These are phyloP conservation scores for Tapirus indicus DNA, from an alignment of 2,797 vertebrate genomes.

Conservation along the genomic window DNA sequence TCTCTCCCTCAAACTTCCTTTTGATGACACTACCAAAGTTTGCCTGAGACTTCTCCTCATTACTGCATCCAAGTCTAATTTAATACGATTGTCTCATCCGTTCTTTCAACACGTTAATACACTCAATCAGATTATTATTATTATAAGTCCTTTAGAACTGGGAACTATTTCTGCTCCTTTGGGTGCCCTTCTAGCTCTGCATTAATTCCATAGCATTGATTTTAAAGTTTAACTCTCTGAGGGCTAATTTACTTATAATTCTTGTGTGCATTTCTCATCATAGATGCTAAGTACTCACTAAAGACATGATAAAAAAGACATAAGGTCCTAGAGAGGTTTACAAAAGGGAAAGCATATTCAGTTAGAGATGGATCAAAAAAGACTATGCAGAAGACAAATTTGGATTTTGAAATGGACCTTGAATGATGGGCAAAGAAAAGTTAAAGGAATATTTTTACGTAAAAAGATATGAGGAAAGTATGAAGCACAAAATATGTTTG, in stretches of 20 bases:
- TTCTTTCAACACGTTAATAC: not conserved
- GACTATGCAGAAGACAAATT: not conserved
- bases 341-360: not conserved
- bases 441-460: not conserved
- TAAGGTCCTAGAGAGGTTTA: not conserved
- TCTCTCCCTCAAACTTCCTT: not conserved
- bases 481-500: not conserved
- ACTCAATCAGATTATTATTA: not conserved
- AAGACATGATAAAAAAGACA: not conserved
- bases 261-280: not conserved
- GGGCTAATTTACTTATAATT: not conserved
- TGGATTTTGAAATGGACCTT: not conserved
- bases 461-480: not conserved
- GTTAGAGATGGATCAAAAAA: not conserved
- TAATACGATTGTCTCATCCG: not conserved
- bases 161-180: slow-evolving; percentile 36
- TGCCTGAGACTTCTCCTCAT: not conserved
- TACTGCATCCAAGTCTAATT: not conserved
- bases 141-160: not conserved
- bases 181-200: not conserved
- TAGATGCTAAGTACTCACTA: not conserved
- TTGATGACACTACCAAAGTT: not conserved
- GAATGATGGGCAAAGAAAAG: not conserved
- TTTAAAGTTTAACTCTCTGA: slow-evolving; percentile 45
- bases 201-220: not conserved